Percentiles rank a stretch among this genome's conserved stretches.
Evolutionary conservation across 2,113 vertebrate genomes (phyloP).

Genomic region (Myrmecobius fasciatus): DNA sequence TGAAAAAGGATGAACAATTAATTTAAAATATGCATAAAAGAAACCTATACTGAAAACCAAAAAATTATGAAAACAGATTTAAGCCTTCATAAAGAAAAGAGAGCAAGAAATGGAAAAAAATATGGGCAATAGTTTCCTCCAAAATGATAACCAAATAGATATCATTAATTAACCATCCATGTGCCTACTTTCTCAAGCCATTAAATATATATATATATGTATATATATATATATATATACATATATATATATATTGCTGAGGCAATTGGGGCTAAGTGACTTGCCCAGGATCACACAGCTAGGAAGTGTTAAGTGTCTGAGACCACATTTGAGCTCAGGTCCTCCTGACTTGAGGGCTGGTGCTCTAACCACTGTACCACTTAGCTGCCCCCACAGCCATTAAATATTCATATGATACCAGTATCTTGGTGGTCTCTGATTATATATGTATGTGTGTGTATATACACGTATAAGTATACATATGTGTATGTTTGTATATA

Average conservation of each 20-base stretch:
- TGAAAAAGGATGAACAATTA: neutral
- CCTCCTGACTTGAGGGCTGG: too few relatives aligned
- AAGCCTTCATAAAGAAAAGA: neutral
- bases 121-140: neutral
- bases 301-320: too few relatives aligned
- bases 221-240: too few relatives aligned
- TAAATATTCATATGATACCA: neutral
- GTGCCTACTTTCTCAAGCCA: neutral
- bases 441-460: neutral
- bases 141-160: neutral
- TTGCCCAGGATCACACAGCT: too few relatives aligned
- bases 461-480: neutral
- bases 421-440: neutral
- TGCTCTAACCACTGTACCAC: too few relatives aligned
- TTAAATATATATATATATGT: too few relatives aligned
- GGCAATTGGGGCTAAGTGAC: too few relatives aligned
- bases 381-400: too few relatives aligned
- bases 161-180: neutral
- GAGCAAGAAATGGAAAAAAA: neutral
- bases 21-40: neutral
- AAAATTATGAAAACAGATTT: neutral
- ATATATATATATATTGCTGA: too few relatives aligned
- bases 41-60: neutral
- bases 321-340: too few relatives aligned
- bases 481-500: too few relatives aligned